Conservation (phyloP, 2,888 invertebrate genomes). For the Caenorhabditis plicata region DNA sequence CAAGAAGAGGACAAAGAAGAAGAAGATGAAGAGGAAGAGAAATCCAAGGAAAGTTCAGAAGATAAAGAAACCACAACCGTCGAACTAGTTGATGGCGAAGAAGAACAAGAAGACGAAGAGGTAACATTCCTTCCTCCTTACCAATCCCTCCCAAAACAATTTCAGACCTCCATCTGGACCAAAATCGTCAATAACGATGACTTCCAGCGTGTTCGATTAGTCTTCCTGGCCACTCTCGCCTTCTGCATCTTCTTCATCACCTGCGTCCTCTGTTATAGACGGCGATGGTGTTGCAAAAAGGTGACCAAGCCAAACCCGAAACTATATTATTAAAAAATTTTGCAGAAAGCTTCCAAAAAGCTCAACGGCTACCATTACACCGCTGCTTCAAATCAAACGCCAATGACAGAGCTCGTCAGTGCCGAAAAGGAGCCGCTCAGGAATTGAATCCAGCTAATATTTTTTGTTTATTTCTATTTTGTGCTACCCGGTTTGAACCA, state of each 20-base stretch:
- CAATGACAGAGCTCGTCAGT: conserved; percentile 39
- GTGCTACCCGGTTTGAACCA: conserved; percentile 14
- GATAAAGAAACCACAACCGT: conserved; percentile 22
- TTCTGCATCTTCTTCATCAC: conserved; percentile 9
- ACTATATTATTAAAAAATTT: background rate
- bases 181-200: conserved; percentile 16
- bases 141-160: too few species aligned
- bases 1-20: conserved; percentile 16
- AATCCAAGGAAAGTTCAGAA: conserved; percentile 14
- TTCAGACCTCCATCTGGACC: too few species aligned
- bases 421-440: conserved; percentile 43
- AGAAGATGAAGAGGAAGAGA: conserved; percentile 5
- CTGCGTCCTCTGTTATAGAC: conserved; percentile 16
- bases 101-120: conserved; percentile 2
- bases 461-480: conserved; percentile 15
- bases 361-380: conserved; percentile 43
- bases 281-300: conserved; percentile 23
- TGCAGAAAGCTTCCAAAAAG: conserved; percentile 29
- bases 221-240: conserved; percentile 18
- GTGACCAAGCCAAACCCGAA: conserved; percentile 1
- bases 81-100: conserved; percentile 18
- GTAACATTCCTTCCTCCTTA: conserved; percentile 9
- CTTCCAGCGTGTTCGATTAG: conserved; percentile 17
- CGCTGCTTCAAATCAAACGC: conserved; percentile 23
- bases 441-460: conserved; percentile 18